Evolutionary conservation across 2,113 vertebrate species (phyloP).

Genomic region (Connochaetes taurinus): DNA sequence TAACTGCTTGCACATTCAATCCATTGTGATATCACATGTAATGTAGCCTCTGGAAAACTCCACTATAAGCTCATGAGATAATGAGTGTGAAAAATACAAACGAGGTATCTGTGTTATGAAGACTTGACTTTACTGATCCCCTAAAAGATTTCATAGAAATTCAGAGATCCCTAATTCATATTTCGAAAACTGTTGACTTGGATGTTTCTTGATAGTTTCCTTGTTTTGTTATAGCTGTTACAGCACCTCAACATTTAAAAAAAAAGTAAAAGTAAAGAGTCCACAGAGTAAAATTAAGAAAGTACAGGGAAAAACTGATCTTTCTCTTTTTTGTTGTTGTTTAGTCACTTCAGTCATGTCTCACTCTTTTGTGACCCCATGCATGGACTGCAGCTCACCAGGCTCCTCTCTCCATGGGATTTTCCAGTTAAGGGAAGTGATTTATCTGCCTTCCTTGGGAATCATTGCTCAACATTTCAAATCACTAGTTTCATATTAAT

Average conservation of each 20-base stretch:
- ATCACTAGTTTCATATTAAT: not conserved
- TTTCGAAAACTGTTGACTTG: not conserved
- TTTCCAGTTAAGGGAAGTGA: not conserved
- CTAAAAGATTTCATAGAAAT: not conserved
- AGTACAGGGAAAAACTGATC: not conserved
- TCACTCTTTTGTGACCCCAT: not conserved
- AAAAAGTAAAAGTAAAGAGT: not conserved
- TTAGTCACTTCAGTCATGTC: not conserved
- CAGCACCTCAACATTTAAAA: not conserved
- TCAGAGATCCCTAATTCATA: rapidly evolving
- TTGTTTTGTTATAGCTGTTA: not conserved
- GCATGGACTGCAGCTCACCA: not conserved
- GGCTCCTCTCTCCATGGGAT: not conserved
- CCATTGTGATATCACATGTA: not conserved
- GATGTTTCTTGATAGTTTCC: not conserved
- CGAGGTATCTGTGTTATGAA: not conserved
- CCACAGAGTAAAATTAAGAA: not conserved
- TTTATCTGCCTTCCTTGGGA: slow-evolving; percentile 27
- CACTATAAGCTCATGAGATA: not conserved
- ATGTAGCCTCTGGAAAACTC: not conserved
- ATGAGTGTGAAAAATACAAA: not conserved
- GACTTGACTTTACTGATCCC: not conserved
- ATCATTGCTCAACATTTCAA: slow-evolving; percentile 29
- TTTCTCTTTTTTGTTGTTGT: not conserved
- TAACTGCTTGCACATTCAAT: not conserved